These are phyloP conservation scores for Chironomus riparius DNA, from an alignment of 2,888 invertebrate species.

Conservation along the genomic window DNA sequence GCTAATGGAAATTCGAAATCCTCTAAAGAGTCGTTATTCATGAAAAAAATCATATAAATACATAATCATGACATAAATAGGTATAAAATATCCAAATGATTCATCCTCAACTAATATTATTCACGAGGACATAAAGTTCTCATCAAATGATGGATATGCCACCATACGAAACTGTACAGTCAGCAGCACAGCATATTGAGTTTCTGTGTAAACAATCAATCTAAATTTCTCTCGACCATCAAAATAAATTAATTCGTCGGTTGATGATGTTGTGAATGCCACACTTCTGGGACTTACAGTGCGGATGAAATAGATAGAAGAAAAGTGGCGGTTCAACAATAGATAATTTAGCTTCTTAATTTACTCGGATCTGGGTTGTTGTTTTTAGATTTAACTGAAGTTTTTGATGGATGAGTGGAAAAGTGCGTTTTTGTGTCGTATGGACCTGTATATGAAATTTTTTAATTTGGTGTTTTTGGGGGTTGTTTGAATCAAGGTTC, in stretches of 20 bases:
- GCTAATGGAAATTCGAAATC: neutral
- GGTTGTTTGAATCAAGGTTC: too few relatives aligned
- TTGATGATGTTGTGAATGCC: neutral
- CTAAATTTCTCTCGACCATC: constrained; percentile 17
- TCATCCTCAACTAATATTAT: neutral
- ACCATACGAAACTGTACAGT: too few relatives aligned
- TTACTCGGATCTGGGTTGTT: neutral
- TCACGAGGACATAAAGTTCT: too few relatives aligned
- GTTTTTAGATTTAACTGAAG: neutral
- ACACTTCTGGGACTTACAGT: too few relatives aligned
- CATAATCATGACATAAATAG: neutral
- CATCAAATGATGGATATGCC: neutral
- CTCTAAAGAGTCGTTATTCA: neutral
- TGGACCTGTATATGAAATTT: too few relatives aligned
- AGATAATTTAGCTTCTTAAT: constrained; percentile 18
- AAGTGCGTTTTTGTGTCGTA: too few relatives aligned
- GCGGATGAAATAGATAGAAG: neutral
- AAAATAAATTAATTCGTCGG: constrained; percentile 11
- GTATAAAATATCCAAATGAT: neutral
- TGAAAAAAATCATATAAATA: neutral
- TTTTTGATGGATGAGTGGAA: neutral
- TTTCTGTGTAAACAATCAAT: constrained; percentile 4
- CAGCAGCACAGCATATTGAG: too few relatives aligned
- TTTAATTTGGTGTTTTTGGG: too few relatives aligned
- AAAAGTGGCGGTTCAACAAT: neutral